Percentiles rank a stretch among this genome's conserved stretches.
phyloP scores from a whole-genome alignment of 2,797 vertebrate genomes.

The Sparus aurata region DNA sequence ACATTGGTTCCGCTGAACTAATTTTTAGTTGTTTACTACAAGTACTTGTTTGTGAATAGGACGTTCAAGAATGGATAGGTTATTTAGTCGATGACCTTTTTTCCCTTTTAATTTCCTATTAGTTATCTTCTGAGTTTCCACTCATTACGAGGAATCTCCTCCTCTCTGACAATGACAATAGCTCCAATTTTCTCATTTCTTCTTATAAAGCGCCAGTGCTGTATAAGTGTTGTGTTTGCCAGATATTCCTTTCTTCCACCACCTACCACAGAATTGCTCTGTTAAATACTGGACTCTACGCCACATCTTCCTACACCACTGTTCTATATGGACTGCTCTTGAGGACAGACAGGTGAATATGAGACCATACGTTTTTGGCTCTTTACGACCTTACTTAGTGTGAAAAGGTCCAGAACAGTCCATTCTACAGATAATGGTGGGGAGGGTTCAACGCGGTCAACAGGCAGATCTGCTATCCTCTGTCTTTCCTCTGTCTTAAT shows the following conservation, averaged over 20 bases:
- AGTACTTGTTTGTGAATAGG: conserved; percentile 25
- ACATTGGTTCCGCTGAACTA: too few relatives aligned
- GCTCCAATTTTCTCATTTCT: not conserved
- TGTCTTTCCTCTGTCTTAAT: too few relatives aligned
- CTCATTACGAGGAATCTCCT: not conserved
- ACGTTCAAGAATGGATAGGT: not conserved
- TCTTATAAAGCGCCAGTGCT: not conserved
- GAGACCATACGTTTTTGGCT: too few relatives aligned
- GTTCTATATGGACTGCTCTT: too few relatives aligned
- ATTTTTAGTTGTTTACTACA: conserved; percentile 1
- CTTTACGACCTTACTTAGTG: too few relatives aligned
- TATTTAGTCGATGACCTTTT: not conserved
- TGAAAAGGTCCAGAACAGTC: too few relatives aligned
- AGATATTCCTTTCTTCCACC: not conserved
- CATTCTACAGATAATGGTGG: too few relatives aligned
- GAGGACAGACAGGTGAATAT: too few relatives aligned
- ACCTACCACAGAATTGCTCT: conserved; percentile 18
- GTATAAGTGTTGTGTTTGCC: conserved; percentile 1
- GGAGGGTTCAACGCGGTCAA: too few relatives aligned
- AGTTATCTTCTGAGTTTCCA: conserved; percentile 1
- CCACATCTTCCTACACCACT: conserved; percentile 24
- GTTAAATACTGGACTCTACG: not conserved
- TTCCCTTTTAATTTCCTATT: not conserved
- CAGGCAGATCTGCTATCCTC: too few relatives aligned
- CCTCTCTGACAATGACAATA: not conserved